Percentiles rank a stretch among this genome's conserved stretches.
These are phyloP conservation scores for Oxycera nigricornis DNA, from an alignment of 2,888 invertebrate genomes.

Conservation along the genomic window DNA sequence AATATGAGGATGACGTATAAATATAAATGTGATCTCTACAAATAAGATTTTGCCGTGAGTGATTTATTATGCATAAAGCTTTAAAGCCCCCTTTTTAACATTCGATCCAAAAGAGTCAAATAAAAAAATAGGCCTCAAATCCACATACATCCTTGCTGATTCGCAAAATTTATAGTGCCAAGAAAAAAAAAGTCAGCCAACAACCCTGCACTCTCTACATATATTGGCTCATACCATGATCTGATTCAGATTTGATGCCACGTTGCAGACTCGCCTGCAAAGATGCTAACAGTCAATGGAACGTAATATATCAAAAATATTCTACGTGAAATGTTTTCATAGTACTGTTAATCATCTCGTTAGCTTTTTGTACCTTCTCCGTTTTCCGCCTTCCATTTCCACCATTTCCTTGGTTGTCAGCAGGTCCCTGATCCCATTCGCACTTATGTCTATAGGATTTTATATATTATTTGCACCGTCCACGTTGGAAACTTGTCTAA, in stretches of 20 bases:
- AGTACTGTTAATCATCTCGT: conserved; percentile 32
- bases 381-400: background rate
- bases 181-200: no score
- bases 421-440: background rate
- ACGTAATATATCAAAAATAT: conserved; percentile 35
- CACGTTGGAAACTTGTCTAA: background rate
- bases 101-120: no score
- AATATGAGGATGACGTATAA: no score
- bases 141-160: no score
- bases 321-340: conserved; percentile 29
- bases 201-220: background rate
- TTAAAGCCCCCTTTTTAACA: no score
- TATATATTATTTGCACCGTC: background rate
- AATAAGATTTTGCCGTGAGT: no score
- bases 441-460: background rate
- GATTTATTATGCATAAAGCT: no score
- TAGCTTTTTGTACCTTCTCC: conserved; percentile 4
- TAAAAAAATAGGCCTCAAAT: no score
- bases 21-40: no score
- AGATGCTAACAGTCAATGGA: conserved; percentile 26
- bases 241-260: background rate
- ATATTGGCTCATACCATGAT: background rate
- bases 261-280: background rate
- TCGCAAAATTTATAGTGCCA: no score
- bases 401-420: background rate